phyloP scores from a whole-genome alignment of 1,140 invertebrate species.

The Bombus picipes region DNA sequence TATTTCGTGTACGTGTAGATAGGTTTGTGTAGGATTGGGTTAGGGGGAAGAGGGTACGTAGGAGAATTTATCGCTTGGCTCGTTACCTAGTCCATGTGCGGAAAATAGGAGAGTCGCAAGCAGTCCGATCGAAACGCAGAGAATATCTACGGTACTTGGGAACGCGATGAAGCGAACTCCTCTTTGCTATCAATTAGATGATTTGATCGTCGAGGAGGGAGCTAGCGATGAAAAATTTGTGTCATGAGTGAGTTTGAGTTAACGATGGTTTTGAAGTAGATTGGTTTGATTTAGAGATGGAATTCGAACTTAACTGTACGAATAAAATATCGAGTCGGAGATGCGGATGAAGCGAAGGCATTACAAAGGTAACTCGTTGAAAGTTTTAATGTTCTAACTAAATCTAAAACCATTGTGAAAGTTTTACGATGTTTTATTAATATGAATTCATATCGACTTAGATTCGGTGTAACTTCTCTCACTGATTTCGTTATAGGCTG shows the following conservation, averaged over 20 bases:
- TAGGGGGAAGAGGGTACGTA: background rate
- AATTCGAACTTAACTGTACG: background rate
- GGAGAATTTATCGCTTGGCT: conserved; percentile 44
- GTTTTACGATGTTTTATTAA: background rate
- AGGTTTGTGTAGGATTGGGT: background rate
- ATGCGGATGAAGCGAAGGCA: background rate
- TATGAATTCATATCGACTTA: background rate
- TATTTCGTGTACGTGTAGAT: no score
- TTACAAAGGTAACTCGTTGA: background rate
- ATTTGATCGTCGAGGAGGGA: background rate
- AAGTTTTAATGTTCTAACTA: background rate
- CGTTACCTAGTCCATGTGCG: conserved; percentile 21
- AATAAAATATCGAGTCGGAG: background rate
- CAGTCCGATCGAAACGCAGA: conserved; percentile 31
- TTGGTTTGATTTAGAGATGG: background rate
- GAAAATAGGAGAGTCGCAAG: conserved; percentile 27
- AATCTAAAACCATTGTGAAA: background rate
- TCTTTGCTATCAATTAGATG: conserved; percentile 35
- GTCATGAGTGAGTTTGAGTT: background rate
- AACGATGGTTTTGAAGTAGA: background rate
- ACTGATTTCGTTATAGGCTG: background rate
- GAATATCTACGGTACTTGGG: background rate
- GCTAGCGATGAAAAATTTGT: background rate
- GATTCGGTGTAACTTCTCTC: no score
- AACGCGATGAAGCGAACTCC: conserved; percentile 7